Percentiles rank a stretch among this genome's conserved stretches.
These are phyloP conservation scores for Orientallactaga sibirica DNA, from an alignment of 2,797 vertebrate species.

Conservation along the genomic window DNA sequence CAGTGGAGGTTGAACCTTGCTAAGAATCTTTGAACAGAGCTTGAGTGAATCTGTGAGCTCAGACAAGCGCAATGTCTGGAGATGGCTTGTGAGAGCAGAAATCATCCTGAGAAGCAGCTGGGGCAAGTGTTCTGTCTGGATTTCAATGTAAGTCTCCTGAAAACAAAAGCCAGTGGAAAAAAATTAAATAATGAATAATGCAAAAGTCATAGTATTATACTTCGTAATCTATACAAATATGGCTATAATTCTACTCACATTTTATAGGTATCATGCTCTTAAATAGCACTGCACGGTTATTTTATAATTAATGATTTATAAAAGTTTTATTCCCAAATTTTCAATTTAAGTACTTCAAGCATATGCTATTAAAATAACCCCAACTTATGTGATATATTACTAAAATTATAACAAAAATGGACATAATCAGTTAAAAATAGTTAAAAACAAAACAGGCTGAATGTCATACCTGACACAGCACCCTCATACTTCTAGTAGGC, in stretches of 20 bases:
- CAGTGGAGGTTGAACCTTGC: constrained; percentile 97
- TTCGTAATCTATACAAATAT: constrained; percentile 57
- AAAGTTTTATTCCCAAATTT: constrained; percentile 61
- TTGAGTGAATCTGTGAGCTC: constrained; percentile 97
- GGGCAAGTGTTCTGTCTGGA: constrained; percentile 99
- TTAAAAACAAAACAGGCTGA: constrained; percentile 89
- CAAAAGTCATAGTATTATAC: constrained; percentile 2
- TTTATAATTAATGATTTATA: constrained; percentile 59
- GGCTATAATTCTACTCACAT: constrained; percentile 53
- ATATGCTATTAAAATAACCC: constrained; percentile 60
- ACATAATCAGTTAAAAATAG: constrained; percentile 64
- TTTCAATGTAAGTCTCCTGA: constrained; percentile 99
- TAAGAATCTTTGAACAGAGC: constrained; percentile 99
- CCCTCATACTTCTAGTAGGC: constrained; percentile 99
- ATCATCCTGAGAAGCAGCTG: constrained; percentile 97
- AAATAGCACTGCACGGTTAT: constrained; percentile 48
- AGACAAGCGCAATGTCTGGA: constrained; percentile 92
- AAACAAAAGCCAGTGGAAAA: constrained; percentile 68
- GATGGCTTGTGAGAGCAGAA: constrained; percentile 94
- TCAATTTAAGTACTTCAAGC: constrained; percentile 62
- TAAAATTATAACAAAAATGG: constrained; percentile 71
- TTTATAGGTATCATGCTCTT: constrained; percentile 74
- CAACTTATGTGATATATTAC: constrained; percentile 68
- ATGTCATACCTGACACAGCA: constrained; percentile 99
- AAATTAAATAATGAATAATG: neutral